Evolutionary conservation across 2,113 vertebrate genomes (phyloP).

Genomic region (Lamprotornis superbus): DNA sequence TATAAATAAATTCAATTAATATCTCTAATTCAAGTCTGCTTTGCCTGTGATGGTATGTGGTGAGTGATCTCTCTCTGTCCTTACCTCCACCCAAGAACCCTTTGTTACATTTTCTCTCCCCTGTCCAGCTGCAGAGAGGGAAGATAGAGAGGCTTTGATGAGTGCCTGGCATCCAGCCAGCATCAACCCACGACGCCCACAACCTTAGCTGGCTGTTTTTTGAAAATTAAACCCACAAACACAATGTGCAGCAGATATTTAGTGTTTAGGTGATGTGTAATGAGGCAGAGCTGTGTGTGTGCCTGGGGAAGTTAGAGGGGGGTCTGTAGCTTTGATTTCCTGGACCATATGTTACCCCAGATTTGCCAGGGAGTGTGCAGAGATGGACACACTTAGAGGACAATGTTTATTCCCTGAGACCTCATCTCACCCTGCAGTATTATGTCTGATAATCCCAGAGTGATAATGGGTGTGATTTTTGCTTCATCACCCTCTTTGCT

Average conservation of each 20-base stretch:
- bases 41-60: background rate
- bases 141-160: background rate
- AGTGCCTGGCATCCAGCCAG: background rate
- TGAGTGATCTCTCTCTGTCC: background rate
- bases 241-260: background rate
- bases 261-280: background rate
- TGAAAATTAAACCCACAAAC: background rate
- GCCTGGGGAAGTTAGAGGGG: background rate
- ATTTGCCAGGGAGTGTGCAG: background rate
- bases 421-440: background rate
- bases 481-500: background rate
- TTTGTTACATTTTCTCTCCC: background rate
- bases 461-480: conserved; percentile 4
- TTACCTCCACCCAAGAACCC: background rate
- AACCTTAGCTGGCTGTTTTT: background rate
- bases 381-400: background rate
- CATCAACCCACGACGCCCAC: background rate
- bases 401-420: background rate
- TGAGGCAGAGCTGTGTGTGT: background rate
- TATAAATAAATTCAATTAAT: background rate
- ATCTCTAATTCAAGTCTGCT: background rate
- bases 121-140: background rate
- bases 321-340: background rate
- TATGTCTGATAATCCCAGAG: background rate
- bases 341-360: background rate